Base-by-base conservation (phyloP, 2,888 invertebrate genomes). In the Ametastegia equiseti region DNA sequence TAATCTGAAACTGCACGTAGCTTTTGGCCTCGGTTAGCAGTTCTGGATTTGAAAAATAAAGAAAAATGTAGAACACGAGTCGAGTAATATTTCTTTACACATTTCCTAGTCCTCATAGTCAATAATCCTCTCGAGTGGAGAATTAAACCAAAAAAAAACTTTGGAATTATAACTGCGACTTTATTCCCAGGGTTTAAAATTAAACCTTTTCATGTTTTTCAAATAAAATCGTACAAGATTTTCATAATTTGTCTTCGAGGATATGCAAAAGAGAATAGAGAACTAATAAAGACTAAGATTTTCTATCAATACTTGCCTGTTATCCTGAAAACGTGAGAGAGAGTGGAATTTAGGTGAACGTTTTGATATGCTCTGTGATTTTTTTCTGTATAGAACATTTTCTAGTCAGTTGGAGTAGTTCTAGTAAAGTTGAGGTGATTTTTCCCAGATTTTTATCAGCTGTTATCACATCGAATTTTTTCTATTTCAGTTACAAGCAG, bases 401-500 rank as follows among this genome's bases (percentile, higher is more conserved):
- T 54, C 19, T 23, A 23, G 54, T 19, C 54, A 54, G 23, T 54
- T 23, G 11, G 11, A 23, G 23, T 11, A 19, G 11, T 11, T 2
- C 3, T 23, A 11, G 19, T 42, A 9, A 42, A 7, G 11, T 54
- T 54, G 9, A 23, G 19, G 23, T 1, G 1, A 54, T 11, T 67
- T 39, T 23, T 11, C 9, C 9, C 9, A 33, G 6, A 19, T 11
- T 36, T 50, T 30, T 27, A 11, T 36, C 33, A 50, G 42, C n/a
- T n/a, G n/a, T 36, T 27, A 54, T 67, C 5, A 67, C 60, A 65
- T 57, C 81, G 73, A 80, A 81, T 88, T 88, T 69, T 63, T 50
- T 83, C 71, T 79, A 81, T 88, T 88, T 75, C 84, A 92, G 92
- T 86, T 93, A 81, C 90, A 92, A 88, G 83, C 85, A 60, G 89